phyloP scores from a whole-genome alignment of 2,888 invertebrate species.

The Steromphala cineraria region DNA sequence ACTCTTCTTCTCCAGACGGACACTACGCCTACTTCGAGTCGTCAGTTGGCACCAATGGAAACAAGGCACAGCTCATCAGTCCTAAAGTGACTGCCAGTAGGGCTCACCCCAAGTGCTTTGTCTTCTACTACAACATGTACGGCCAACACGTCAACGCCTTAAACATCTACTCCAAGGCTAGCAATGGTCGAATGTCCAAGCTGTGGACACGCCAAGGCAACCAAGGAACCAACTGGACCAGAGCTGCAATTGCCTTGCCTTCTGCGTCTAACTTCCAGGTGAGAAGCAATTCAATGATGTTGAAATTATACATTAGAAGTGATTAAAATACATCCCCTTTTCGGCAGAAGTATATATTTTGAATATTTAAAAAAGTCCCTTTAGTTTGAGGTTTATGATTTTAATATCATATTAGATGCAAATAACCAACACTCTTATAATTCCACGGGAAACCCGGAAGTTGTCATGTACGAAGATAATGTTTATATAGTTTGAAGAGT shows the following conservation, averaged over 20 bases:
- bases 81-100: constrained; percentile 39
- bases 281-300: background rate
- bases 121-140: constrained; percentile 70
- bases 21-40: constrained; percentile 72
- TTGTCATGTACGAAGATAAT: too few species aligned
- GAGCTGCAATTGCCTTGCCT: constrained; percentile 42
- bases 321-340: background rate
- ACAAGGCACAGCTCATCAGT: constrained; percentile 76
- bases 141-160: constrained; percentile 57
- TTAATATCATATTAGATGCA: too few species aligned
- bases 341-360: too few species aligned
- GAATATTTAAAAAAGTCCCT: too few species aligned
- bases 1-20: constrained; percentile 41
- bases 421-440: too few species aligned
- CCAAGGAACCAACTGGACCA: constrained; percentile 53
- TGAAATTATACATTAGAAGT: too few species aligned
- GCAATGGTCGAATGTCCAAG: constrained; percentile 36
- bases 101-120: constrained; percentile 48
- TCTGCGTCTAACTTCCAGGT: background rate
- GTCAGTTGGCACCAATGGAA: constrained; percentile 78
- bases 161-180: constrained; percentile 52
- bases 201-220: constrained; percentile 50
- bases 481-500: too few species aligned
- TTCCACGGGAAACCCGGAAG: too few species aligned
- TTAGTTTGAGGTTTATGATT: too few species aligned